A percentile compares a stretch with the other conserved stretches of the same genome.
These are phyloP conservation scores for Erinaceus europaeus DNA, from an alignment of 2,113 vertebrate genomes.

Conservation along the genomic window DNA sequence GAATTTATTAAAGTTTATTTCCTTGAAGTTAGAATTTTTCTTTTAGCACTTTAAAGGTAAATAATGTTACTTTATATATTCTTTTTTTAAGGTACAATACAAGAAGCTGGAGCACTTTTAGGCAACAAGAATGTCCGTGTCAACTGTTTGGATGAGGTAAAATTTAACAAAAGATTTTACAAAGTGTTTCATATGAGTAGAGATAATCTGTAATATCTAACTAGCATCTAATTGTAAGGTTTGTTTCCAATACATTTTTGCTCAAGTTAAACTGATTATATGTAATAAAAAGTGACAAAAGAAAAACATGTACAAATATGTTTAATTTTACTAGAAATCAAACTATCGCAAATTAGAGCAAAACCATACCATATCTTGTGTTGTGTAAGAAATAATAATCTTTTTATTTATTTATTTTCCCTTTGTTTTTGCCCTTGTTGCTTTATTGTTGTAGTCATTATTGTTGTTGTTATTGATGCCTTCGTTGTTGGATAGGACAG, in stretches of 20 bases:
- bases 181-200: conserved; percentile 8
- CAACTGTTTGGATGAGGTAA: conserved; percentile 99
- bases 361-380: background rate
- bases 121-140: conserved; percentile 95
- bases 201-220: background rate
- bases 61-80: conserved; percentile 13
- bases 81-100: conserved; percentile 87
- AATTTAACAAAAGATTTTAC: conserved; percentile 35
- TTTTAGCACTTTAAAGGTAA: conserved; percentile 27
- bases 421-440: too few species aligned
- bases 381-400: background rate
- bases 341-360: background rate
- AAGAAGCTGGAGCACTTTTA: conserved; percentile 91
- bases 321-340: background rate
- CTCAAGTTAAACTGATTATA: background rate
- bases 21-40: background rate
- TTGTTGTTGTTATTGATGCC: too few species aligned
- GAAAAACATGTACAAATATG: background rate
- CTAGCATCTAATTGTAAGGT: too few species aligned
- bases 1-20: conserved; percentile 31
- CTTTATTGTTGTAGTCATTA: too few species aligned
- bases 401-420: too few species aligned
- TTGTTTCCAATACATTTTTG: conserved; percentile 17
- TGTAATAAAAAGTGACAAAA: background rate
- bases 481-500: too few species aligned